These are phyloP conservation scores for Gavialis gangeticus DNA, from an alignment of 2,113 vertebrate genomes.

Conservation along the genomic window DNA sequence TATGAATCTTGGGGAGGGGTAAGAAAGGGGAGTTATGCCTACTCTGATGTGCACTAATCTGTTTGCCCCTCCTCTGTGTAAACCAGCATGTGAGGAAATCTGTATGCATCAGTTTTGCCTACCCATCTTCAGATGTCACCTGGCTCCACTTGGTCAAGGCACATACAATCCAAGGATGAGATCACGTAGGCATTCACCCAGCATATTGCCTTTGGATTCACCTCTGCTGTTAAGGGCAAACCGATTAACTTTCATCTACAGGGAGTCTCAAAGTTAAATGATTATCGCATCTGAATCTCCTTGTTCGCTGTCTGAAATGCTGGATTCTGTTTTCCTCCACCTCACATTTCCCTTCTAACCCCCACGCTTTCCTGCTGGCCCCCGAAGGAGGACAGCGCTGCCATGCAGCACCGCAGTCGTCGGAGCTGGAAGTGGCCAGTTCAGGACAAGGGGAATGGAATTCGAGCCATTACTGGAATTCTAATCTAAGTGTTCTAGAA, in stretches of 20 bases:
- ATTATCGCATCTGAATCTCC: not conserved
- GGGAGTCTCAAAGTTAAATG: not conserved
- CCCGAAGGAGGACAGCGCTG: conserved; percentile 15
- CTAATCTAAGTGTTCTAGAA: conserved; percentile 79
- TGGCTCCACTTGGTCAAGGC: not conserved
- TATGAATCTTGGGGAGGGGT: not conserved
- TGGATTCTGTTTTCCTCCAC: conserved; percentile 39
- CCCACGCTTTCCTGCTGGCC: not conserved
- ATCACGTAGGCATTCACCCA: not conserved
- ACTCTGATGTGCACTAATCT: not conserved
- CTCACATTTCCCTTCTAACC: conserved; percentile 13
- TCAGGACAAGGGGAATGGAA: conserved; percentile 80
- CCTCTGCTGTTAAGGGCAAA: not conserved
- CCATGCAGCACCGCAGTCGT: conserved; percentile 37
- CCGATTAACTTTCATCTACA: not conserved
- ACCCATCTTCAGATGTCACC: accelerated
- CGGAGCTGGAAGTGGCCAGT: conserved; percentile 58
- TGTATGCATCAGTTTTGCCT: not conserved
- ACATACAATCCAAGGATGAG: not conserved
- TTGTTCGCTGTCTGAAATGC: conserved; percentile 13
- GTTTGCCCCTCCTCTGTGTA: not conserved
- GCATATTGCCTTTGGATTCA: not conserved
- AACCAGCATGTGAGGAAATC: not conserved
- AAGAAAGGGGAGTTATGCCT: not conserved
- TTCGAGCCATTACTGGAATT: conserved; percentile 86